Conservation (phyloP, 2,113 vertebrate species). For the Asarcornis scutulata region DNA sequence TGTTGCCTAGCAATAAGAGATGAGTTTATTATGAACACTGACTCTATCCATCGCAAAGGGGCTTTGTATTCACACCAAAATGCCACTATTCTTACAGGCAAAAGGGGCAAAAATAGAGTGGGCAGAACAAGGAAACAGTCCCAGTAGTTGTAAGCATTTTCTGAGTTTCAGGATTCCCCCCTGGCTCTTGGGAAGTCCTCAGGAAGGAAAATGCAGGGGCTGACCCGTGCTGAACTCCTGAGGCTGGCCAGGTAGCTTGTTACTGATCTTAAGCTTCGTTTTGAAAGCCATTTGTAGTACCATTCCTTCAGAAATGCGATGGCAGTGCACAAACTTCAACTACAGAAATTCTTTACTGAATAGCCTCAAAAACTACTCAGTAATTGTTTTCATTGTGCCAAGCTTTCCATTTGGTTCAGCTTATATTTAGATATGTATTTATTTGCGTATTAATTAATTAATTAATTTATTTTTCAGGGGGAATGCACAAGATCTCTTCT, state of each 20-base stretch:
- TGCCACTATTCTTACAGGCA: conserved; percentile 26
- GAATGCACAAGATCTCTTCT: neutral
- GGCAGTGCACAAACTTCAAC: neutral
- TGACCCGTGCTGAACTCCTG: neutral
- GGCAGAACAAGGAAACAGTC: conserved; percentile 30
- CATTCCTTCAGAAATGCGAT: neutral
- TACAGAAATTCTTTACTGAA: neutral
- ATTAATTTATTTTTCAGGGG: too few relatives aligned
- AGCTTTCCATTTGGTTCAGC: neutral
- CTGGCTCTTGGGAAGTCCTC: neutral
- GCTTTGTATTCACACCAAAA: conserved; percentile 68
- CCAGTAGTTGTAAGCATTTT: conserved; percentile 9
- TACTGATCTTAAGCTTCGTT: rapidly evolving
- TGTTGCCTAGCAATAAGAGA: conserved; percentile 85
- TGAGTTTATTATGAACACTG: conserved; percentile 79
- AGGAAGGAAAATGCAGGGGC: neutral
- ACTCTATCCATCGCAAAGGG: conserved; percentile 65
- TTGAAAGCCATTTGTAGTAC: neutral
- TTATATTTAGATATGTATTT: neutral
- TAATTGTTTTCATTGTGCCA: neutral
- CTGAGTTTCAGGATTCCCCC: conserved; percentile 20
- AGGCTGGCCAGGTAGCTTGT: neutral
- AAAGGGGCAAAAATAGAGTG: conserved; percentile 44
- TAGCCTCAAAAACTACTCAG: neutral
- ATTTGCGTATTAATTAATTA: neutral